Evolutionary conservation across 2,113 vertebrate species (phyloP), one percentile per base, ranked within the genome.

Genomic region (Amazona guildingii): DNA sequence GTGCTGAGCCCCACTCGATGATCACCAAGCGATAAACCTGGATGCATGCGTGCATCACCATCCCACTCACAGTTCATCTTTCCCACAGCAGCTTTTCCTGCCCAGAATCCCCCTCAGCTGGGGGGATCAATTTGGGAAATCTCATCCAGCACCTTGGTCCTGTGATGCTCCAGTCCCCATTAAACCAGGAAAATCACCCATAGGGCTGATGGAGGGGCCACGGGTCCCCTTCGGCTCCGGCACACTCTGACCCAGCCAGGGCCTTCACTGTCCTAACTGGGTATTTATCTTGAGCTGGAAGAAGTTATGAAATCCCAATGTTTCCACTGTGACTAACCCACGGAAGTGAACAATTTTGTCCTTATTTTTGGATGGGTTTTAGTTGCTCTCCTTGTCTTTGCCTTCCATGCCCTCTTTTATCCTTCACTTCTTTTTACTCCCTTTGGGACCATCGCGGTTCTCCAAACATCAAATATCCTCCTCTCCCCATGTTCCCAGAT

Each of bases 261-360:
- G 41, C 29, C 81, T 70, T 83, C 3, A 3, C 24, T 78, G 77
- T 48, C 77, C 80, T 51, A 23, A 37, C 6, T 17, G 63, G 90
- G 67, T 96, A 86, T 95, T 97, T 91, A 85, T 85, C 84, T 92
- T 86, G 66, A 91, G 83, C 70, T 95, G 87, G 91, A 96, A 95
- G 86, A 88, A 95, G 67, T 95, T 12, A 95, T 92, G 97, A 95
- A 97, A 97, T 94, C 55, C 39, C 55, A 57, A 15, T 95, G 66
- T 97, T 96, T 97, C 95, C 28, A 0, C 70, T 96, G 92, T 95
- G 97, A 96, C 96, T 95, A 97, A 97, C 79, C 28, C 77, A 72
- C 25, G 69, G 83, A 93, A 94, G 35, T 33, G 80, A 94, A 96
- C 76, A 96, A 75, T 86, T 96, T 95, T 95, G 69, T 62, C 90